phyloP scores from a whole-genome alignment of 2,113 vertebrate genomes.

The Mesocricetus auratus region DNA sequence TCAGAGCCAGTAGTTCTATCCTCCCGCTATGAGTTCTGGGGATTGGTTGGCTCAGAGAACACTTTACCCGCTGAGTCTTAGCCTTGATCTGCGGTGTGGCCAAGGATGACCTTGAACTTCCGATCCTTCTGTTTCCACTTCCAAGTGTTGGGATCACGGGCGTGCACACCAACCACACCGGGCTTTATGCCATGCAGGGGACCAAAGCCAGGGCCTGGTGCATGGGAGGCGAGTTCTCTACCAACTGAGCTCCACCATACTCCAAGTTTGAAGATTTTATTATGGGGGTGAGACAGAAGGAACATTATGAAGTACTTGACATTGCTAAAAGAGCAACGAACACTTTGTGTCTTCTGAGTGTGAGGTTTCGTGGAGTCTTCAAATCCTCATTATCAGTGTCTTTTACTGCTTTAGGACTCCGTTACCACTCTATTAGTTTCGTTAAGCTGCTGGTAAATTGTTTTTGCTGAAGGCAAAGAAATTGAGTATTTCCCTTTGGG shows the following conservation, averaged over 20 bases:
- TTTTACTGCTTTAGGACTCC: neutral
- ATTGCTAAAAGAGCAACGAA: neutral
- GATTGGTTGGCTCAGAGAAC: neutral
- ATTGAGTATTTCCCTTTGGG: constrained; percentile 4
- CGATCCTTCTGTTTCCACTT: neutral
- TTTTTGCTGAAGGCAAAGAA: neutral
- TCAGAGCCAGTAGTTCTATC: neutral
- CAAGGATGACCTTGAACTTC: neutral
- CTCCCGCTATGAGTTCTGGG: neutral
- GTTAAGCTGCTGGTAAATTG: neutral
- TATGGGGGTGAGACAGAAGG: neutral
- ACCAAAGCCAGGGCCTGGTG: neutral
- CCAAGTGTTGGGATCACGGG: neutral
- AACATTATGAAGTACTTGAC: neutral
- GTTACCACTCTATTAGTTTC: neutral
- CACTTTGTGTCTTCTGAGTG: neutral
- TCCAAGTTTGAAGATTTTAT: neutral
- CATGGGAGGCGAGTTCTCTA: neutral
- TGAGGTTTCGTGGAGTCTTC: neutral
- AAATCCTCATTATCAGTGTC: too few species aligned
- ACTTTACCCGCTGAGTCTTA: neutral
- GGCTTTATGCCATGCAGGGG: neutral
- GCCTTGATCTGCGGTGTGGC: neutral
- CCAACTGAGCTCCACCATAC: too few species aligned
- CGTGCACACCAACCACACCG: neutral